phyloP scores from a whole-genome alignment of 2,113 vertebrate species.

The Indicator maculatus region DNA sequence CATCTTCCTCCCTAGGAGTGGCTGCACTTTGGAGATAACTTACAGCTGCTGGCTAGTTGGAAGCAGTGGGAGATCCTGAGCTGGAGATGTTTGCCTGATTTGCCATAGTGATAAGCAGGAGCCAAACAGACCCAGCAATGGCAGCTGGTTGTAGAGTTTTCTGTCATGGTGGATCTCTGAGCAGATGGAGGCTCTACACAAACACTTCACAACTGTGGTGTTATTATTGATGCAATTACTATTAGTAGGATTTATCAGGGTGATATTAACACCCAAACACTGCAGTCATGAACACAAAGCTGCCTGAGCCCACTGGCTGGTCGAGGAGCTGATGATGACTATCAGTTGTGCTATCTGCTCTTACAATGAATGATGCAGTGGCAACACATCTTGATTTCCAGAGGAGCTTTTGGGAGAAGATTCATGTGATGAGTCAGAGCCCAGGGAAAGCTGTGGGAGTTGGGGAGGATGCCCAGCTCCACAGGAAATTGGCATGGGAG shows the following conservation, averaged over 20 bases:
- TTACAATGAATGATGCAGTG: neutral
- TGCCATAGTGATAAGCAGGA: neutral
- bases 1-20: neutral
- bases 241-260: slow-evolving; percentile 5
- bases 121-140: neutral
- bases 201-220: neutral
- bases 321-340: neutral
- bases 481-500: no score
- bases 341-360: neutral
- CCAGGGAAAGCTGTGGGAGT: no score
- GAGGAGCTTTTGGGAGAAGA: no score
- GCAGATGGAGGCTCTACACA: slow-evolving; percentile 27
- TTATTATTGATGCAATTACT: slow-evolving; percentile 31
- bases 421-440: no score
- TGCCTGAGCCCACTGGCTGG: neutral
- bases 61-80: neutral
- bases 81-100: neutral
- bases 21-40: neutral
- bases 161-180: neutral
- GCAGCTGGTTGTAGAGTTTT: slow-evolving; percentile 6
- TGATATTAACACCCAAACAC: slow-evolving; percentile 14
- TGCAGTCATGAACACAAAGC: neutral
- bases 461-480: no score
- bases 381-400: no score
- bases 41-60: neutral